Evolutionary conservation across 2,797 vertebrate genomes (phyloP).

Genomic region (Pangasius macronema): DNA sequence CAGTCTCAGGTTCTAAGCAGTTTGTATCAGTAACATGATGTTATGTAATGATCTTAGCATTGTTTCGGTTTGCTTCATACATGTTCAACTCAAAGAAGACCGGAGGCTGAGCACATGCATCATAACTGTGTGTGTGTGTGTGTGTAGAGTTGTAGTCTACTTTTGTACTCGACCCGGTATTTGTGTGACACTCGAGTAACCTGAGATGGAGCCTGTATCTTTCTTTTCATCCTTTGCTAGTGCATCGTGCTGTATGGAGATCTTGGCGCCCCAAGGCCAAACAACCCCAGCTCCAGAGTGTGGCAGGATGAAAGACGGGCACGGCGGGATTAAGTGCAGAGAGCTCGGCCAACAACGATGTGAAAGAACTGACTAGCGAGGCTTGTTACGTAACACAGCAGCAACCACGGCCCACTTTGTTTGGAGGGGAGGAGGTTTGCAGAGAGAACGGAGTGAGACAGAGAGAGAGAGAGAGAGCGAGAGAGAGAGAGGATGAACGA

Average conservation of each 20-base stretch:
- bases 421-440: conserved; percentile 43
- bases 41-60: conserved; percentile 11
- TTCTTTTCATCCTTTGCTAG: background rate
- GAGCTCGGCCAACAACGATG: conserved; percentile 69
- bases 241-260: conserved; percentile 39
- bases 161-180: too few relatives aligned
- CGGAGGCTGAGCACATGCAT: background rate
- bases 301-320: conserved; percentile 63
- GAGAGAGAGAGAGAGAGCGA: background rate
- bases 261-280: conserved; percentile 38
- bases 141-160: too few relatives aligned
- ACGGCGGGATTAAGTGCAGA: conserved; percentile 64
- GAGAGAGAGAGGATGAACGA: background rate
- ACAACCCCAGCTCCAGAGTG: conserved; percentile 55
- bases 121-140: too few relatives aligned
- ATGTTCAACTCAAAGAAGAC: background rate
- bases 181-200: too few relatives aligned
- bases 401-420: conserved; percentile 65
- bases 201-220: conserved; percentile 9
- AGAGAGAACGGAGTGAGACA: conserved; percentile 19
- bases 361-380: conserved; percentile 68
- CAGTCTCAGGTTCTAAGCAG: background rate
- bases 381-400: conserved; percentile 67
- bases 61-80: conserved; percentile 1
- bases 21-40: background rate